These are phyloP conservation scores for Alviniconcha marisindica DNA, from an alignment of 1,140 invertebrate genomes.

Conservation along the genomic window DNA sequence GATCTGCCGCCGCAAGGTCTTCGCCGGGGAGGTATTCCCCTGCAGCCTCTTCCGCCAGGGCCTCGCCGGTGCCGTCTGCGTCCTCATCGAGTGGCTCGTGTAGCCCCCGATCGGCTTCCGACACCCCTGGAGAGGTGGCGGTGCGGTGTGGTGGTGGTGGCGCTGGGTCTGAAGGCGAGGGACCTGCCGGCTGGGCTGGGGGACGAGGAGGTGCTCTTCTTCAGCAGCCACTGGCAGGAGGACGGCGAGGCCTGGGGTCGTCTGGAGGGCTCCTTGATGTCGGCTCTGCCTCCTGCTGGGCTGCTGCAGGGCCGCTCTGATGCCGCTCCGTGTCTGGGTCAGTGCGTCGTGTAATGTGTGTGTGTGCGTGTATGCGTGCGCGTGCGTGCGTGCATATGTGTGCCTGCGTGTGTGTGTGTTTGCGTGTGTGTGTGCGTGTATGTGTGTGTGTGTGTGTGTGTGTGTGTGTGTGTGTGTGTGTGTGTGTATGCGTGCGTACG, in stretches of 20 bases:
- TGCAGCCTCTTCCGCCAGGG: not conserved
- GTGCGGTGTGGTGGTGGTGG: conserved; percentile 21
- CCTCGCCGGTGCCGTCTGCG: not conserved
- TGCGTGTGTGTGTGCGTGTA: conserved; percentile 2
- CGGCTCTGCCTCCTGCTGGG: not conserved
- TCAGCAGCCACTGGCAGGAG: conserved; percentile 11
- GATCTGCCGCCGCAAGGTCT: too few relatives aligned
- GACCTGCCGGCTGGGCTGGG: conserved; percentile 15
- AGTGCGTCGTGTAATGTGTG: conserved; percentile 1
- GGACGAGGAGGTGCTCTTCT: conserved; percentile 16
- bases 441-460: conserved; percentile 26
- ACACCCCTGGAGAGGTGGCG: not conserved
- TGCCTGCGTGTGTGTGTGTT: conserved; percentile 3
- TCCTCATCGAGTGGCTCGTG: too few relatives aligned
- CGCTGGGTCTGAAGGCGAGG: conserved; percentile 28
- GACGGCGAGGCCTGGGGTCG: conserved; percentile 20
- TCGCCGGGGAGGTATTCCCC: not conserved
- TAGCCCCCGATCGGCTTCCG: too few relatives aligned
- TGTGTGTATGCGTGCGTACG: not conserved
- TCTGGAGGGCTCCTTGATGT: conserved; percentile 20
- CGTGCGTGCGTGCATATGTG: not conserved
- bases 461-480: conserved; percentile 23
- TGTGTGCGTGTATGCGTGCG: not conserved
- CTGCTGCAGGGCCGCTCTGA: not conserved
- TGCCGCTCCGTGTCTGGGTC: not conserved